Evolutionary conservation across 2,113 vertebrate genomes (phyloP).

Genomic region (Chelonoidis abingdonii): DNA sequence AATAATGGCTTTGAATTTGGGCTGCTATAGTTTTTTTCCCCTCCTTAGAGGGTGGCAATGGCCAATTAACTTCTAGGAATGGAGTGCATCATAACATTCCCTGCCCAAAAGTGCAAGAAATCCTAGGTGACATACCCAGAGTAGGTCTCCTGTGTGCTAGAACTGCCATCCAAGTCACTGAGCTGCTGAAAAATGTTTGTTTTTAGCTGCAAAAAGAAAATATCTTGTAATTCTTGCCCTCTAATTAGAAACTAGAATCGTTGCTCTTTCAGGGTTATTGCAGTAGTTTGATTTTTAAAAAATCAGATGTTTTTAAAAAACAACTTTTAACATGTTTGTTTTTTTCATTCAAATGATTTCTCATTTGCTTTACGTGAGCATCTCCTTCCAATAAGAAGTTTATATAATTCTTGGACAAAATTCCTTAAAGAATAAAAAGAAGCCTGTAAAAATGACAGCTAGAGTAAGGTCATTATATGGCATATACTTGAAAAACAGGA

Average conservation of each 20-base stretch:
- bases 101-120: conserved; percentile 36
- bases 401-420: not conserved
- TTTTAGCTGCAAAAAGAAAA: conserved; percentile 39
- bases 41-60: not conserved
- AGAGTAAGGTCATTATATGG: conserved; percentile 2
- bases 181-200: not conserved
- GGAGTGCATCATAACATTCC: not conserved
- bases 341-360: not conserved
- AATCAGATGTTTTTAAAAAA: not conserved
- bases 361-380: not conserved
- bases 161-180: conserved; percentile 12
- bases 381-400: conserved; percentile 22
- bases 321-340: conserved; percentile 21
- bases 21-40: not conserved
- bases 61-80: conserved; percentile 73
- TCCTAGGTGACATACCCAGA: conserved; percentile 36
- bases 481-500: conserved; percentile 12
- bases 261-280: not conserved
- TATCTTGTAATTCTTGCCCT: not conserved
- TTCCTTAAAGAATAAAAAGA: not conserved
- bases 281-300: not conserved
- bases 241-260: not conserved
- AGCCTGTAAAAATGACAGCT: not conserved
- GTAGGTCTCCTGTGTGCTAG: conserved; percentile 33
- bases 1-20: conserved; percentile 2